Conservation (phyloP, 2,797 vertebrate species). For the Buceros bicornis region DNA sequence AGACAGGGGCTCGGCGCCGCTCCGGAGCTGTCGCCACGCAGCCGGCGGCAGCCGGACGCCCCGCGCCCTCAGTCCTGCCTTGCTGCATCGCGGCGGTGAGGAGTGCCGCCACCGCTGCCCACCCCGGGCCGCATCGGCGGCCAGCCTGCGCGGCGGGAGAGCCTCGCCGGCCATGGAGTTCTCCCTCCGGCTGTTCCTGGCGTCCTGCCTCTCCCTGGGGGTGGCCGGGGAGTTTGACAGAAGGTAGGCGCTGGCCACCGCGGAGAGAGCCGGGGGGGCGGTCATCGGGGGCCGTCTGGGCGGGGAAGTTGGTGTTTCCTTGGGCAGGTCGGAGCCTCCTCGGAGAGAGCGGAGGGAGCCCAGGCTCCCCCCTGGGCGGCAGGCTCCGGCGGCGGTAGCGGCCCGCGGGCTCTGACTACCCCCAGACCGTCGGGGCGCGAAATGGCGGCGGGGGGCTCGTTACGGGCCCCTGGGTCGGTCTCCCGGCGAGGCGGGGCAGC, state of each 20-base stretch:
- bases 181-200: constrained; percentile 75
- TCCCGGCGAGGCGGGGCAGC: not conserved
- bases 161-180: constrained; percentile 25
- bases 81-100: not conserved
- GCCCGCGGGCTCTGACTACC: not conserved
- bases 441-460: not conserved
- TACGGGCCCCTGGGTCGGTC: not conserved
- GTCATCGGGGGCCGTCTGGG: not conserved
- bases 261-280: not conserved
- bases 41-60: not conserved
- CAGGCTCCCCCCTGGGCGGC: not conserved
- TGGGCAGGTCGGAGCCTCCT: not conserved
- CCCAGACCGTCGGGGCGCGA: not conserved
- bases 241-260: constrained; percentile 83
- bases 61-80: not conserved
- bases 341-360: not conserved
- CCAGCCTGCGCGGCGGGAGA: not conserved
- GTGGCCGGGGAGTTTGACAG: constrained; percentile 89
- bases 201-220: constrained; percentile 82
- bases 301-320: not conserved
- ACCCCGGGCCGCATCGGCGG: too few species aligned
- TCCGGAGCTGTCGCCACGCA: not conserved
- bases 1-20: not conserved
- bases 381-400: too few species aligned
- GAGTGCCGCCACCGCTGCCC: not conserved